Evolutionary conservation across 2,888 invertebrate genomes (phyloP), one percentile per base, ranked within the genome.

Genomic region (Stenoptilia bipunctidactyla): DNA sequence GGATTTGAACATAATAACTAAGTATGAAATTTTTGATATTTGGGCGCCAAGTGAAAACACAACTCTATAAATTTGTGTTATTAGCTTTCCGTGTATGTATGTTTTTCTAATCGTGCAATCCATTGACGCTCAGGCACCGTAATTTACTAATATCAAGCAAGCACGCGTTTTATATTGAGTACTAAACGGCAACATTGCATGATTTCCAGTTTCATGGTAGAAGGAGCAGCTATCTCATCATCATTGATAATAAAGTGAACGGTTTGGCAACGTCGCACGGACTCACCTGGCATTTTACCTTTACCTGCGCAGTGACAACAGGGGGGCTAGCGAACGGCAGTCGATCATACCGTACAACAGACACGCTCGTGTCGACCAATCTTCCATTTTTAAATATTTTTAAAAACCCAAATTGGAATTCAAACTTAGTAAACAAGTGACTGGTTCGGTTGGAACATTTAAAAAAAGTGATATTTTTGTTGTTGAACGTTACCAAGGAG

Each of bases 271-370:
- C 82, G 77, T 69, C 79, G 82, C 82, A 46, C 66, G 65, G 66
- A 25, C 74, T 75, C 75, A 77, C 79, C 79, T 80, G 79, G 79
- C 76, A 15, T n/a, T n/a, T n/a, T n/a, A n/a, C n/a, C n/a, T n/a
- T n/a, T 79, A 77, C 80, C 79, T 80, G 80, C 77, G 79, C 79
- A 77, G 59, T 77, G 79, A 63, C 80, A 79, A 75, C 71, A 69
- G 76, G 76, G 76, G 79, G 76, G 75, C 70, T 60, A 62, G 69
- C 67, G 53, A 57, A 52, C 59, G 50, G 45, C 60, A 79, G 79
- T 80, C 75, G 74, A 69, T 66, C 66, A 68, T 53, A 56, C 67
- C 69, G 70, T 60, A 66, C 61, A 65, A 66, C 70, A 58, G 61
- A 66, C 66, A 61, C 68, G 71, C 69, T 65, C 64, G 75, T 62